Evolutionary conservation across 2,113 vertebrate species (phyloP).

Genomic region (Gopherus evgoodei): DNA sequence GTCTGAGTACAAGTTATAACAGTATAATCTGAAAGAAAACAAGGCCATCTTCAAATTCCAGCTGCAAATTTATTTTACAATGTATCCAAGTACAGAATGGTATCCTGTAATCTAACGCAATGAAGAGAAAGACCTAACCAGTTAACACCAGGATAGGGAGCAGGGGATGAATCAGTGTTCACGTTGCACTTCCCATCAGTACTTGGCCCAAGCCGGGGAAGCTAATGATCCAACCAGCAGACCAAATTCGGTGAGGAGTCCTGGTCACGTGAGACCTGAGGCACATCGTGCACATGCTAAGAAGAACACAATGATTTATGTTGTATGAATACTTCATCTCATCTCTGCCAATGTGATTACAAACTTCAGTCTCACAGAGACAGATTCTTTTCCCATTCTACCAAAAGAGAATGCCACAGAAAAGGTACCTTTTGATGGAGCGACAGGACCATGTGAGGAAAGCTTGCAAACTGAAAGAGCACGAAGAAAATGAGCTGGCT

Average conservation of each 20-base stretch:
- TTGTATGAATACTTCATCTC: not conserved
- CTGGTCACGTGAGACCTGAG: not conserved
- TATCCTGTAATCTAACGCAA: not conserved
- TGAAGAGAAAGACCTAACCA: not conserved
- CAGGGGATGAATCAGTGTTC: not conserved
- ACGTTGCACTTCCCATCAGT: not conserved
- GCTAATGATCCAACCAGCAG: not conserved
- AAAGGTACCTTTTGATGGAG: constrained; percentile 95
- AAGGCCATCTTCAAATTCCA: not conserved
- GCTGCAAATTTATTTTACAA: not conserved
- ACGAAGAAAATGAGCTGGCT: constrained; percentile 99
- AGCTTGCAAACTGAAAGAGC: constrained; percentile 99
- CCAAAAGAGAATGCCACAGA: not conserved
- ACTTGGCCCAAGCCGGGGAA: not conserved
- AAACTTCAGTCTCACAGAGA: not conserved
- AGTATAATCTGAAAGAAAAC: not conserved
- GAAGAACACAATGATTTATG: not conserved
- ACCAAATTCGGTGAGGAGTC: not conserved
- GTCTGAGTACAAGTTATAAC: not conserved
- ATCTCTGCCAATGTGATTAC: not conserved
- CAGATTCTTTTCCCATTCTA: not conserved
- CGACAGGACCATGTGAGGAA: constrained; percentile 99
- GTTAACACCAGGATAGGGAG: not conserved
- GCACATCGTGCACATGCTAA: too few species aligned
- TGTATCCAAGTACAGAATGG: not conserved